Base-by-base conservation (phyloP, 2,113 vertebrate genomes). In the Sebastes schlegelii region DNA sequence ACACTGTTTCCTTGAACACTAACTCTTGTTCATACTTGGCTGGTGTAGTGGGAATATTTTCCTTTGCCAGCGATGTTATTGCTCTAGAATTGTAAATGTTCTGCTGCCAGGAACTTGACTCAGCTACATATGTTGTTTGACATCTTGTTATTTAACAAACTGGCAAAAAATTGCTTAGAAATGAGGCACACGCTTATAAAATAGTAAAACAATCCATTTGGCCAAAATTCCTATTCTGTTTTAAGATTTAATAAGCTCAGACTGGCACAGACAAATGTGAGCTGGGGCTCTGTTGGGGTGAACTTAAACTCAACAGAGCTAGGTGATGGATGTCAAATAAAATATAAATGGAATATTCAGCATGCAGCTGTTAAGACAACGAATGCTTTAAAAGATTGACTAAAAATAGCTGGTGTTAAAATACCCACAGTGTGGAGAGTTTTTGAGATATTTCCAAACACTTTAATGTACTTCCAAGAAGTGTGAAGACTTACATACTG, bases 331-430 rank as follows among this genome's bases (percentile, higher is more conserved):
- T 87, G 83, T 87, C 84, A 77, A 80, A 89, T 89, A 80, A 88
- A 89, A 86, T 81, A 13, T 77, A 80, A 79, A 67, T 43, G 68
- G 43, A 82, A 84, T 79, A 72, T 84, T 34, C 67, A 66, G 74
- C 52, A 72, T 58, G 66, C 86, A 89, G 76, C 83, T 87, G 85
- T 65, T 74, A 66, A 89, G 89, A 89, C 88, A 86, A 85, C 57
- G 42, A 75, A 61, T 46, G 62, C 62, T 80, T 65, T 62, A 74
- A 71, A 74, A 58, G 54, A 82, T 1, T 58, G 46, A 74, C 75
- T 67, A 42, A 84, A 34, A 88, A 81, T 73, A 70, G 72, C 49
- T 3, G 1, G n/a, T 21, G 48, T 42, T 67, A 49, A 77, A 81
- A 79, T n/a, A 57, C n/a, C 48, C 49, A 23, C 10, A 6, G 1